Evolutionary conservation across 2,113 vertebrate species (phyloP).

Genomic region (Sakesphorus luctuosus): DNA sequence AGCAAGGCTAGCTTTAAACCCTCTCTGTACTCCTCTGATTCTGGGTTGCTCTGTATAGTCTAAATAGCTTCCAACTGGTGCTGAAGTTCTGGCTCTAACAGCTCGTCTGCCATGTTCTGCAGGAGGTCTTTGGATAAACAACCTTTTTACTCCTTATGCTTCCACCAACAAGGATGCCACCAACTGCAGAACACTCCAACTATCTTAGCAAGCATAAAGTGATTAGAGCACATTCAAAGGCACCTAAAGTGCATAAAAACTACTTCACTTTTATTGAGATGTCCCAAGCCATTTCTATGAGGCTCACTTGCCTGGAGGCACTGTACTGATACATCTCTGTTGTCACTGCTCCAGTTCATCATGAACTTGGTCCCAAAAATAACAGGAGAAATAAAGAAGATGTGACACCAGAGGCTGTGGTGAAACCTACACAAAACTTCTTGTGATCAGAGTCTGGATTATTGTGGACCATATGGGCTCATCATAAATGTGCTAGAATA

Average conservation of each 20-base stretch:
- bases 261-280: not conserved
- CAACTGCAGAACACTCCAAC: not conserved
- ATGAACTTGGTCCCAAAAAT: not conserved
- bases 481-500: not conserved
- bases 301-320: not conserved
- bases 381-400: not conserved
- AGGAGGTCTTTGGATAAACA: not conserved
- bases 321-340: not conserved
- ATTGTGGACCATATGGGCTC: not conserved
- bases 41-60: not conserved
- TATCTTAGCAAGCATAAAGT: not conserved
- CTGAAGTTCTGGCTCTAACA: not conserved
- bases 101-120: not conserved
- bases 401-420: fast-evolving
- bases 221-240: not conserved
- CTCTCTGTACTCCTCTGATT: not conserved
- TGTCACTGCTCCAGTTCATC: not conserved
- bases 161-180: not conserved
- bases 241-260: not conserved
- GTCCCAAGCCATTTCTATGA: not conserved
- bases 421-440: not conserved
- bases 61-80: not conserved
- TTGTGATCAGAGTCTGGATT: not conserved
- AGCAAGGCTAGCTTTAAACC: not conserved
- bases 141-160: not conserved